These are phyloP conservation scores for Amia ocellicauda DNA, from an alignment of 2,113 vertebrate species.

Conservation along the genomic window DNA sequence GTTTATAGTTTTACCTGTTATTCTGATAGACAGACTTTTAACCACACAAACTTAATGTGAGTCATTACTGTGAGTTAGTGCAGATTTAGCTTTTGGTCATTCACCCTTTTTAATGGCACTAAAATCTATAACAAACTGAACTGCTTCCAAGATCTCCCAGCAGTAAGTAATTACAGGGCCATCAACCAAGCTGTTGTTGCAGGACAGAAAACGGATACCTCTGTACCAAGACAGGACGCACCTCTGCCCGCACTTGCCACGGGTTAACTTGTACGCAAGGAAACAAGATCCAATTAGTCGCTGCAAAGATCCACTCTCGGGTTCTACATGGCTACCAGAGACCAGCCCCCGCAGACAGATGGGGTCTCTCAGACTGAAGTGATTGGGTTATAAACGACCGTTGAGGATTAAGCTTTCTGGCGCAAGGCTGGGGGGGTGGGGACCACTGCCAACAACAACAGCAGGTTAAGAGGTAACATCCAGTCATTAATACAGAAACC, in stretches of 20 bases:
- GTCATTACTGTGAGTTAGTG: too few species aligned
- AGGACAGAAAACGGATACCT: not conserved
- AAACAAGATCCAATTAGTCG: not conserved
- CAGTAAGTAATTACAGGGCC: too few species aligned
- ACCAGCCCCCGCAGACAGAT: not conserved
- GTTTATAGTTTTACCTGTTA: too few species aligned
- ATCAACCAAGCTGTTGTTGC: too few species aligned
- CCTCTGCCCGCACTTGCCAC: not conserved
- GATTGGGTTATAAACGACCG: not conserved
- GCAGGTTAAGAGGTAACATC: slow-evolving; percentile 11
- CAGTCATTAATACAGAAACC: slow-evolving; percentile 9
- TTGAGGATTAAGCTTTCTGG: not conserved
- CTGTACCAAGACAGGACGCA: slow-evolving; percentile 2
- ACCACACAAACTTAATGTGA: too few species aligned
- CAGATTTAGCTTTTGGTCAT: too few species aligned
- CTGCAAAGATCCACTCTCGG: not conserved
- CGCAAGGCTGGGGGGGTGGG: not conserved
- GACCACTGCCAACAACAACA: slow-evolving; percentile 10
- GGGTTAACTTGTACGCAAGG: not conserved
- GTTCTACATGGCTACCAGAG: not conserved
- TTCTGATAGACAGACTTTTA: too few species aligned
- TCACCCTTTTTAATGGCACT: too few species aligned
- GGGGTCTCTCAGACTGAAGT: not conserved
- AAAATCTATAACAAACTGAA: too few species aligned
- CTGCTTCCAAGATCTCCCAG: too few species aligned